These are phyloP conservation scores for Pluvianellus socialis DNA, from an alignment of 2,113 vertebrate genomes.

Conservation along the genomic window DNA sequence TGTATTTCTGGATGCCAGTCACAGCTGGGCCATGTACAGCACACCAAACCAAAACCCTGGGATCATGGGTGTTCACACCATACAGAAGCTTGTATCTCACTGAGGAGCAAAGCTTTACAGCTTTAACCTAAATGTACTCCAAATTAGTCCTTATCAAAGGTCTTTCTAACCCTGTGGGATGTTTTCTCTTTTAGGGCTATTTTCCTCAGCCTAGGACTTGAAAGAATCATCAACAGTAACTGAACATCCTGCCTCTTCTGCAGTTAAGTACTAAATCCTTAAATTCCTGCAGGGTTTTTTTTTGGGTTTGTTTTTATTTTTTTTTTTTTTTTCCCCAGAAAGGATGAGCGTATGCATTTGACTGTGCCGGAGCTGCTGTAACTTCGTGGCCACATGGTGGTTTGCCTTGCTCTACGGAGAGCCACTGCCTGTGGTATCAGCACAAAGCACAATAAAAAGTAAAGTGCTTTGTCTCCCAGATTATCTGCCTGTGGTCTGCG, in stretches of 20 bases:
- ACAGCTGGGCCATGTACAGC: neutral
- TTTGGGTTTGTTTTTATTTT: no score
- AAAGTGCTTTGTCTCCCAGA: neutral
- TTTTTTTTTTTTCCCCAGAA: neutral
- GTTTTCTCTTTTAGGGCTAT: neutral
- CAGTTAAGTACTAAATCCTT: neutral
- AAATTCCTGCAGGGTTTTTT: neutral
- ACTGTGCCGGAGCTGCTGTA: neutral
- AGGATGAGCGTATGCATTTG: rapidly evolving
- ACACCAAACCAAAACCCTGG: neutral
- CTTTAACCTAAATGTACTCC: neutral
- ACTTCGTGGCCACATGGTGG: neutral
- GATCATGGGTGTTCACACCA: neutral
- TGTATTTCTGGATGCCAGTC: neutral
- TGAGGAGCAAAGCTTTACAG: neutral
- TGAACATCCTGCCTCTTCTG: neutral
- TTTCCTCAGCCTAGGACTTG: neutral
- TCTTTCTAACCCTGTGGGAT: neutral
- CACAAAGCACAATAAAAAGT: neutral
- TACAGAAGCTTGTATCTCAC: neutral
- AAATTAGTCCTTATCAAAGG: neutral
- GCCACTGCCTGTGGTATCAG: neutral
- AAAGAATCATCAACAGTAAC: neutral
- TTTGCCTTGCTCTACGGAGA: neutral
- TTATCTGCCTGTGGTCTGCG: neutral